Percentiles rank a stretch among this genome's conserved stretches.
Conservation (phyloP, 2,113 vertebrate species). For the Corvus moneduloides region DNA sequence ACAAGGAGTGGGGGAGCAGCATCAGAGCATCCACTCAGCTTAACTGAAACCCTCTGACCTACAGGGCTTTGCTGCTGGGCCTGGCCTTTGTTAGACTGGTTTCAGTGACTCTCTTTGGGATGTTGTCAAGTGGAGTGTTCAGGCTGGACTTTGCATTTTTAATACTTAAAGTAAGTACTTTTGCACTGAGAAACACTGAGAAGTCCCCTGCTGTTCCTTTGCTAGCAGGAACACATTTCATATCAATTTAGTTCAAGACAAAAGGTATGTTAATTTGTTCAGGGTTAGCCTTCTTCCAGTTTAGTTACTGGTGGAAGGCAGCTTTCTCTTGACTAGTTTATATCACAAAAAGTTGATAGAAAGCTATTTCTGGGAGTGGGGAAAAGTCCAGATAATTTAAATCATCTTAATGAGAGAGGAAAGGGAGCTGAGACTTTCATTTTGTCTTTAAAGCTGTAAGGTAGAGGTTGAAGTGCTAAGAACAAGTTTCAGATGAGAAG, state of each 20-base stretch:
- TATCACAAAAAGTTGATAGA: background rate
- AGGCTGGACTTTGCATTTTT: background rate
- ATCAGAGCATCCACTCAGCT: background rate
- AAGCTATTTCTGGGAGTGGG: background rate
- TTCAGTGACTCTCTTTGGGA: background rate
- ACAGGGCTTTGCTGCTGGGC: background rate
- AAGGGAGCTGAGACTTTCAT: background rate
- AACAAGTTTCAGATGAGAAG: slow-evolving; percentile 17
- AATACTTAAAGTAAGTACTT: background rate
- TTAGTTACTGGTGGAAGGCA: background rate
- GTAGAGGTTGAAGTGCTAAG: slow-evolving; percentile 19
- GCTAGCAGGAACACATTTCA: background rate
- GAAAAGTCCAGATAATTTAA: background rate
- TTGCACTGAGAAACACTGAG: background rate
- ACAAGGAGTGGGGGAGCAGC: background rate
- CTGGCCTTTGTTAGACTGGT: background rate
- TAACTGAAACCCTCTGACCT: background rate
- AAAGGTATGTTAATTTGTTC: background rate
- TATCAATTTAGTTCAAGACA: background rate
- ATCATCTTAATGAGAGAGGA: background rate
- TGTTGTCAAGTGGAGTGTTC: background rate
- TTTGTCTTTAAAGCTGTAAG: slow-evolving; percentile 5
- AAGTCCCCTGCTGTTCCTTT: background rate
- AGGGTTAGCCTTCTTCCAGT: background rate
- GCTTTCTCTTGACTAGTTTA: background rate